A percentile compares a stretch with the other conserved stretches of the same genome.
Conservation (phyloP, 2,797 vertebrate genomes). For the Propithecus perrieri region DNA sequence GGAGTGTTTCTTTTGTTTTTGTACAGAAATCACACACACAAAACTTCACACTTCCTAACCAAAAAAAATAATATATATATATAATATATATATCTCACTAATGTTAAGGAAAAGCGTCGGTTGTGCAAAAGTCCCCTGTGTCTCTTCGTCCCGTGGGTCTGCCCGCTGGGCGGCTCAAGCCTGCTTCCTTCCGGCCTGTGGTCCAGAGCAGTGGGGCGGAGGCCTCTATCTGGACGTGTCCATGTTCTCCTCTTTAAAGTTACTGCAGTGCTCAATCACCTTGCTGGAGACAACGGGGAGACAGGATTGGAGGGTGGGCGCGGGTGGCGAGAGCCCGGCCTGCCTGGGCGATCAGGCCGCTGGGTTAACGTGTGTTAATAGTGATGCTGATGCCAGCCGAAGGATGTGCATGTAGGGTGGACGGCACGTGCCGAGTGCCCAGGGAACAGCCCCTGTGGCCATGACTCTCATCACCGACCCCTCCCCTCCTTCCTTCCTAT, state of each 20-base stretch:
- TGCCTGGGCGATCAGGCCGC: neutral
- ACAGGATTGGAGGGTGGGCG: conserved; percentile 63
- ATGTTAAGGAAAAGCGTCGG: conserved; percentile 85
- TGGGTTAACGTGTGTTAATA: neutral
- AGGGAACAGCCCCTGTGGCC: neutral
- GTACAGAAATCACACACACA: conserved; percentile 87
- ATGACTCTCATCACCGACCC: rapidly evolving
- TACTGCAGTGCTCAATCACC: conserved; percentile 96
- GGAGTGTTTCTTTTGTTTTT: conserved; percentile 80
- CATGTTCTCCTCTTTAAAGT: conserved; percentile 98
- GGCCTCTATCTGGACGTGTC: conserved; percentile 94
- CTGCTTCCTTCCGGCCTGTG: conserved; percentile 46
- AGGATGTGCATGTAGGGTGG: neutral
- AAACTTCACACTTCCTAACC: conserved; percentile 86
- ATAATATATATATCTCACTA: conserved; percentile 82
- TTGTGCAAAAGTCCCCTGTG: conserved; percentile 87
- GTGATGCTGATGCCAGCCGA: neutral
- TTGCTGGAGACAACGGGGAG: conserved; percentile 88
- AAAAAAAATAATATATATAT: conserved; percentile 78
- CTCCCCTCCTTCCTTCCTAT: neutral
- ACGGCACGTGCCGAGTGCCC: rapidly evolving
- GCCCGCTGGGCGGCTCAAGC: conserved; percentile 76
- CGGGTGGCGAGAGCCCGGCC: neutral
- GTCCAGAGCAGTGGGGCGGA: conserved; percentile 10
- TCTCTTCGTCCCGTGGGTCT: conserved; percentile 80